Conservation (phyloP, 2,888 invertebrate species). For the Eupithecia centaureata region DNA sequence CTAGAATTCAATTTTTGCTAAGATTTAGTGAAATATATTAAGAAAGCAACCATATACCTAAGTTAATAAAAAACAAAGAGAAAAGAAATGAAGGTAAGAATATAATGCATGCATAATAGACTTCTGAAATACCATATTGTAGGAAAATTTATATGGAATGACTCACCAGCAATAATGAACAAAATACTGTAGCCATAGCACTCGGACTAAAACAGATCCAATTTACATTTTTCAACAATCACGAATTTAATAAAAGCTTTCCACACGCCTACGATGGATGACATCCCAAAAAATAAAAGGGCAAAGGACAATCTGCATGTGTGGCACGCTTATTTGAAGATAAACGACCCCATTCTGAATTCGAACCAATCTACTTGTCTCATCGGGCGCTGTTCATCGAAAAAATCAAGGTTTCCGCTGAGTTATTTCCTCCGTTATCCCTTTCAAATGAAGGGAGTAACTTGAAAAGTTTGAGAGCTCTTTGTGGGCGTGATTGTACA, state of each 20-base stretch:
- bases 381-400: conserved; percentile 33
- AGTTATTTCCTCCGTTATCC: conserved; percentile 31
- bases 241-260: conserved; percentile 28
- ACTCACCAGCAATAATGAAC: conserved; percentile 2
- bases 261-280: conserved; percentile 26
- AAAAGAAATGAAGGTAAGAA: no score
- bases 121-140: no score
- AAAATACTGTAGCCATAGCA: background rate
- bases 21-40: background rate
- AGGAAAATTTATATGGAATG: background rate
- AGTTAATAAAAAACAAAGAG: no score
- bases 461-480: conserved; percentile 17
- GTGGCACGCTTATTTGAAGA: conserved; percentile 56
- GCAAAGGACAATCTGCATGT: conserved; percentile 33
- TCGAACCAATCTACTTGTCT: conserved; percentile 41
- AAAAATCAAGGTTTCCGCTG: conserved; percentile 30
- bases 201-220: conserved; percentile 13
- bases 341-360: conserved; percentile 63
- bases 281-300: conserved; percentile 29
- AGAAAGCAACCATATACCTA: background rate
- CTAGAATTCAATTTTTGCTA: background rate
- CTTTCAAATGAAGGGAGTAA: conserved; percentile 30
- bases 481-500: conserved; percentile 5
- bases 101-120: no score
- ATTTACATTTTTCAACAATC: conserved; percentile 27